phyloP scores from a whole-genome alignment of 2,113 vertebrate species.

The Montifringilla adamsi region DNA sequence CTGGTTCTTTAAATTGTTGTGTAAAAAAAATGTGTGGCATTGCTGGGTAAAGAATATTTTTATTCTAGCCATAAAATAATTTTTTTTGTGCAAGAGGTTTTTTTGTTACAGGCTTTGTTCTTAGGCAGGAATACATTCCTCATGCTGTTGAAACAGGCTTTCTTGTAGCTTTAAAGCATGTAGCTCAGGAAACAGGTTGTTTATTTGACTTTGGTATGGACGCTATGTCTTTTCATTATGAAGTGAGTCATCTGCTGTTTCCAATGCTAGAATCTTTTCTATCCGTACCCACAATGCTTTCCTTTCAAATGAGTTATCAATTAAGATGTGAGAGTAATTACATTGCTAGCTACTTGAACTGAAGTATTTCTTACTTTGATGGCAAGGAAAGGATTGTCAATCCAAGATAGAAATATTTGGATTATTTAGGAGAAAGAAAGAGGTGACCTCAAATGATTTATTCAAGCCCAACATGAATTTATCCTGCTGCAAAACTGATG shows the following conservation, averaged over 20 bases:
- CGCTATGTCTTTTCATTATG: background rate
- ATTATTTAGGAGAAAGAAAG: background rate
- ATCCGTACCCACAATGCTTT: background rate
- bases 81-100: background rate
- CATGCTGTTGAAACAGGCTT: background rate
- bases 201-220: background rate
- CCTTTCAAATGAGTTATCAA: background rate
- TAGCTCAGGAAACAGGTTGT: slow-evolving; percentile 1
- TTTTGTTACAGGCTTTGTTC: background rate
- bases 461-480: background rate
- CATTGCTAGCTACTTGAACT: background rate
- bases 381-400: background rate
- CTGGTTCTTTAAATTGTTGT: background rate
- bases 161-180: background rate
- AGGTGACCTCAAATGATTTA: background rate
- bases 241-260: background rate
- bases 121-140: background rate
- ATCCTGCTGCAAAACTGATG: background rate
- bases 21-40: background rate
- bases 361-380: background rate
- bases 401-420: background rate
- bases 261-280: background rate
- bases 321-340: background rate
- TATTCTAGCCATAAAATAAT: background rate
- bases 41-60: background rate